Evolutionary conservation across 2,113 vertebrate species (phyloP).

Genomic region (Coregonus clupeaformis): DNA sequence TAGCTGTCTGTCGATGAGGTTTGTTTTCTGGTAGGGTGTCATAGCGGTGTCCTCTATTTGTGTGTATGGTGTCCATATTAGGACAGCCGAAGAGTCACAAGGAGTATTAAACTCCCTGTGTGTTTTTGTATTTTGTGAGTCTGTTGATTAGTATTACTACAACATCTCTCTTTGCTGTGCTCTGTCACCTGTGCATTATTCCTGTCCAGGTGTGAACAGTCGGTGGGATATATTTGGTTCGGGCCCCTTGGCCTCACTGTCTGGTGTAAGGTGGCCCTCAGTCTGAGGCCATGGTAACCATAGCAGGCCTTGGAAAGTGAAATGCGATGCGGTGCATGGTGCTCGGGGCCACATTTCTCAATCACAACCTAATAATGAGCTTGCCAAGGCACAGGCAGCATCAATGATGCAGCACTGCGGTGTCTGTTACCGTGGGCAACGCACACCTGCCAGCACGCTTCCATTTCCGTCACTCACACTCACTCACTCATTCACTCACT

Average conservation of each 20-base stretch:
- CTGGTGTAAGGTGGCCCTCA: conserved; percentile 60
- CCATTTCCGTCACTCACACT: neutral
- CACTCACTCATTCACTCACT: conserved; percentile 28
- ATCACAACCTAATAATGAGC: conserved; percentile 76
- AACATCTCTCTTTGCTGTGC: neutral
- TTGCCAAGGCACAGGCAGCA: conserved; percentile 56
- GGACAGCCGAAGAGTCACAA: too few relatives aligned
- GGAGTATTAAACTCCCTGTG: too few relatives aligned
- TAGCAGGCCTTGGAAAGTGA: conserved; percentile 80
- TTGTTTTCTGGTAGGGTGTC: too few relatives aligned
- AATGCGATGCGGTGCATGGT: conserved; percentile 63
- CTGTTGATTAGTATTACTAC: too few relatives aligned
- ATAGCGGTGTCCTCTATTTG: too few relatives aligned
- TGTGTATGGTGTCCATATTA: too few relatives aligned
- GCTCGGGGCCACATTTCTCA: conserved; percentile 66
- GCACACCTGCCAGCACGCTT: conserved; percentile 18
- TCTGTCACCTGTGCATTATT: conserved; percentile 15
- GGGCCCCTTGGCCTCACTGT: neutral
- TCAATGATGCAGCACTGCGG: conserved; percentile 72
- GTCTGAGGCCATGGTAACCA: conserved; percentile 75
- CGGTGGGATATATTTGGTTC: conserved; percentile 54
- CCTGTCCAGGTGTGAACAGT: conserved; percentile 25
- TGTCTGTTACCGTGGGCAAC: conserved; percentile 64
- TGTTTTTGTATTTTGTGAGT: too few relatives aligned
- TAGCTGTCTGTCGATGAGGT: too few relatives aligned